Percentiles rank a stretch among this genome's conserved stretches.
Conservation (phyloP, 1,140 invertebrate species). For the Anthonomus grandis region DNA sequence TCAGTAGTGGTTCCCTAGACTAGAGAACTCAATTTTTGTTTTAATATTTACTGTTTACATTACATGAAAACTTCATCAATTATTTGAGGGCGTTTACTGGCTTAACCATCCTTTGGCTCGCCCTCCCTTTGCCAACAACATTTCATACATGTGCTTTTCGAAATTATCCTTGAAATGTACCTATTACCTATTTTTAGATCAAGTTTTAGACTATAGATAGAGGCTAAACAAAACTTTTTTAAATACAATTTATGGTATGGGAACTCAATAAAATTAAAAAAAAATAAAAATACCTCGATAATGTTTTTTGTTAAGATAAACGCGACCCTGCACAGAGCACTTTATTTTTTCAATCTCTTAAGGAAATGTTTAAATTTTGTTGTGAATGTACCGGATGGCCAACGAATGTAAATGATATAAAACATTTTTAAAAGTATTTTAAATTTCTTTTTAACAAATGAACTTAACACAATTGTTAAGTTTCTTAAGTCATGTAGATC, state of each 20-base stretch:
- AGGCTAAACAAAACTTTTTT: slow-evolving; percentile 28
- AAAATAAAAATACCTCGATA: slow-evolving; percentile 26
- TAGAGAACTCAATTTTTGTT: slow-evolving; percentile 18
- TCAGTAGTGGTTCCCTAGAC: slow-evolving; percentile 27
- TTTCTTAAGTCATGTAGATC: too few relatives aligned
- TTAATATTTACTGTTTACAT: too few relatives aligned
- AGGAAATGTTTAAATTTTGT: too few relatives aligned
- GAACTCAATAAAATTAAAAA: neutral
- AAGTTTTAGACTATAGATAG: slow-evolving; percentile 13
- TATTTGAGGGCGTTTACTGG: neutral
- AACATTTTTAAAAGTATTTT: too few relatives aligned
- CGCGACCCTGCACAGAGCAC: neutral
- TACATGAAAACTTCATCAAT: slow-evolving; percentile 18
- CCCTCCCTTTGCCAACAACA: neutral
- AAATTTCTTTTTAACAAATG: too few relatives aligned
- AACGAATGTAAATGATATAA: too few relatives aligned
- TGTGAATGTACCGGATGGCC: too few relatives aligned
- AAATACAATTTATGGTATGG: slow-evolving; percentile 1
- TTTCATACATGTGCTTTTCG: neutral
- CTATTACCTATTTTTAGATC: slow-evolving; percentile 15
- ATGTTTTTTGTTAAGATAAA: slow-evolving; percentile 20
- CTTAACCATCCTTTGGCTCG: neutral
- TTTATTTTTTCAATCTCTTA: neutral
- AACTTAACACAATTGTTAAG: too few relatives aligned
- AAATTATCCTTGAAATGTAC: too few relatives aligned